phyloP scores from a whole-genome alignment of 1,140 invertebrate species.

The Drosophila tropicalis region DNA sequence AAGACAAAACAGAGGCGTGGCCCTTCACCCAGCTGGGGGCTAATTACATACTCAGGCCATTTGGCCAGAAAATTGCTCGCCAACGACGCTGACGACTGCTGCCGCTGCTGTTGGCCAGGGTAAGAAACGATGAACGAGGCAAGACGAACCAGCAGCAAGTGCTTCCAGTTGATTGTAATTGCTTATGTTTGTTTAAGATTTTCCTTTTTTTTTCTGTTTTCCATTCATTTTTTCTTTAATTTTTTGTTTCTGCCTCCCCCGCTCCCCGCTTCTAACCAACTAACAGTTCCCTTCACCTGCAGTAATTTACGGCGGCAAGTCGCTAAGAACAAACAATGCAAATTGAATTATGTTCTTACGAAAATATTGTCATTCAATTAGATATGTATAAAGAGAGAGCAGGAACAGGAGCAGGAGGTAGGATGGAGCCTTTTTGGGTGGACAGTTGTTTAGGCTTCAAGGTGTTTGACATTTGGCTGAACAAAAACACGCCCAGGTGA shows the following conservation, averaged over 20 bases:
- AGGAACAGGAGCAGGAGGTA: neutral
- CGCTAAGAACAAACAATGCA: constrained; percentile 54
- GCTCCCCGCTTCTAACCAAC: neutral
- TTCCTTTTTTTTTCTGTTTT: neutral
- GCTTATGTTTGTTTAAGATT: constrained; percentile 59
- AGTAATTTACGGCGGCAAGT: constrained; percentile 27
- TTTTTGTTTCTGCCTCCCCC: neutral
- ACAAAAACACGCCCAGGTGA: constrained; percentile 6
- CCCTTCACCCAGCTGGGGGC: constrained; percentile 32
- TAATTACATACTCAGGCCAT: constrained; percentile 67
- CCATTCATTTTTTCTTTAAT: neutral
- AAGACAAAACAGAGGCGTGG: constrained; percentile 43
- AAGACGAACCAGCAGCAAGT: constrained; percentile 40
- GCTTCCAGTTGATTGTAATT: constrained; percentile 54
- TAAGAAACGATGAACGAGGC: neutral
- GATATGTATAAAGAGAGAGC: constrained; percentile 23
- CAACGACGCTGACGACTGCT: constrained; percentile 7
- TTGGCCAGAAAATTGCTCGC: constrained; percentile 54
- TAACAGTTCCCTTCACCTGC: constrained; percentile 45
- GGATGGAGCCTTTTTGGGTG: neutral
- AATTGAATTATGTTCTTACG: constrained; percentile 65
- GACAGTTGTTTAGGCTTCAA: constrained; percentile 19
- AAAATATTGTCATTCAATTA: constrained; percentile 77
- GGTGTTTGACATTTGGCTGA: constrained; percentile 38
- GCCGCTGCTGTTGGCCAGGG: neutral